phyloP scores from a whole-genome alignment of 1,140 invertebrate genomes.

The Antheraea mylitta region DNA sequence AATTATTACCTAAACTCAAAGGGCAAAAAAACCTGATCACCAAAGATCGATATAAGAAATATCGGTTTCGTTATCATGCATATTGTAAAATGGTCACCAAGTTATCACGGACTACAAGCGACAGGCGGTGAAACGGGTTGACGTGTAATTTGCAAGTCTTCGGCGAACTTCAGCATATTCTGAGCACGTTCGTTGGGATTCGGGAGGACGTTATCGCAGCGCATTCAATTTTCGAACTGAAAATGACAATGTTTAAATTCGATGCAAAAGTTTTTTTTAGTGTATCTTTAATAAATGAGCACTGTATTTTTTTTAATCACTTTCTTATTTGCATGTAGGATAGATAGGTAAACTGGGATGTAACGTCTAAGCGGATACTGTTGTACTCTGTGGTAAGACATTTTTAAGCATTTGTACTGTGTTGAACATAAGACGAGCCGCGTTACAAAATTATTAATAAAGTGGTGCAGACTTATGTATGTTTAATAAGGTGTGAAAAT shows the following conservation, averaged over 20 bases:
- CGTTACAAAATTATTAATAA: too few species aligned
- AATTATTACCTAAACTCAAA: too few species aligned
- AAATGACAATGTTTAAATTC: neutral
- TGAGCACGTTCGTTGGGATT: neutral
- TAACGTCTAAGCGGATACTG: too few species aligned
- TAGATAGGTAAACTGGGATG: too few species aligned
- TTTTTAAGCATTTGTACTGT: too few species aligned
- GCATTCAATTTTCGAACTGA: neutral
- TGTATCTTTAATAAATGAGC: neutral
- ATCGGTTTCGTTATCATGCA: neutral
- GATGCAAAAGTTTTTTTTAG: neutral
- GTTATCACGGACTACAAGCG: neutral
- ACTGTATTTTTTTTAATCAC: too few species aligned
- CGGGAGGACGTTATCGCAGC: neutral
- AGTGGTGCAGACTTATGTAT: too few species aligned
- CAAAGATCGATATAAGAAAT: neutral
- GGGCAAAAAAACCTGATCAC: too few species aligned
- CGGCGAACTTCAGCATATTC: neutral
- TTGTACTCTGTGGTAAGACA: too few species aligned
- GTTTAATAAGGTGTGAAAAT: too few species aligned
- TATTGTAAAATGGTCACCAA: neutral
- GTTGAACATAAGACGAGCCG: too few species aligned
- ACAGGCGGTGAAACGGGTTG: neutral
- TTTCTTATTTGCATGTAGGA: too few species aligned
- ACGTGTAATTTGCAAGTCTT: constrained; percentile 2